Evolutionary conservation across 2,797 vertebrate species (phyloP).

Genomic region (Octomys mimax): DNA sequence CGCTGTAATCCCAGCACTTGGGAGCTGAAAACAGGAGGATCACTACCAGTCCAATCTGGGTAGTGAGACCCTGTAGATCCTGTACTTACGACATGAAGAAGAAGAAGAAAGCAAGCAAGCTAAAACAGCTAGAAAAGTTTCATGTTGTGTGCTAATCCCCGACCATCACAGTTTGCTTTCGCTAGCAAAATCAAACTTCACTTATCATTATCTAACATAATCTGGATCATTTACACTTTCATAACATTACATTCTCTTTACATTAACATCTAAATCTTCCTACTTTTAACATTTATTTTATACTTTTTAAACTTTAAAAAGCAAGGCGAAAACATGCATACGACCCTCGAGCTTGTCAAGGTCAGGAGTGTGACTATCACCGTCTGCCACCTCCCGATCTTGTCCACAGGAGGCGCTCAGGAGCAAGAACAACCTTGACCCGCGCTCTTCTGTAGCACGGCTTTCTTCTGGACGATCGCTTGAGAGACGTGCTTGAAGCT

Average conservation of each 20-base stretch:
- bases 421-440: background rate
- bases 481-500: background rate
- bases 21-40: too few species aligned
- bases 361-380: background rate
- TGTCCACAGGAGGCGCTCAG: background rate
- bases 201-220: background rate
- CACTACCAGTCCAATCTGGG: too few species aligned
- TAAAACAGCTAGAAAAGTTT: background rate
- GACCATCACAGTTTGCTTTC: slow-evolving; percentile 10
- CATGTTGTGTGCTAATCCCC: background rate
- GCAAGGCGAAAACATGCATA: background rate
- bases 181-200: background rate
- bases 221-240: background rate
- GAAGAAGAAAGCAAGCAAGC: background rate
- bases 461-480: background rate
- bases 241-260: background rate
- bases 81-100: too few species aligned
- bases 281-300: background rate
- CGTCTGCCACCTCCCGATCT: background rate
- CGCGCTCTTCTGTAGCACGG: background rate
- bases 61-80: too few species aligned
- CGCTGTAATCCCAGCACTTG: too few species aligned
- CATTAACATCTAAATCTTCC: background rate
- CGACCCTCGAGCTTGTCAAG: background rate
- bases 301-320: background rate